Base-by-base conservation (phyloP, 2,888 invertebrate genomes). In the Drosophila hamatofila region DNA sequence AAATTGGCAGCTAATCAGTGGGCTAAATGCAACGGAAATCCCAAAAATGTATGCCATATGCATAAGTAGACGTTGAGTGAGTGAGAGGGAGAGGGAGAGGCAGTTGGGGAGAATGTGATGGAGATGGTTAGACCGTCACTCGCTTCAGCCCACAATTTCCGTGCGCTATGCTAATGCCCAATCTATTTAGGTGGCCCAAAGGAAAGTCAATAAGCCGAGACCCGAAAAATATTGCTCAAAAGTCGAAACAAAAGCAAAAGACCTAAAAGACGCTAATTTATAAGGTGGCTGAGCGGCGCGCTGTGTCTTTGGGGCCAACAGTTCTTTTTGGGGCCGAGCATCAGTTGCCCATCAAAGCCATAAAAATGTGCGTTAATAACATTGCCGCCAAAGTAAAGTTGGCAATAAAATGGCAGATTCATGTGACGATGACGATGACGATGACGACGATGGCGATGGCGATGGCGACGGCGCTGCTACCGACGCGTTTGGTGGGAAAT, bases 291-390 rank as follows among this genome's bases (percentile, higher is more conserved):
- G 65, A 30, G 49, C 7, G 25, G n/a, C 30, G 46, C 75, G 75
- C 72, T 33, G 44, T 16, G 44, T 27, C 44, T 27, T 51, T 44
- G 16, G 66, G 14, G 65, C 27, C 25, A 44, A 44, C 42, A 14
- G 42, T 39, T 58, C 27, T 39, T 58, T 33, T 39, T 48, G 61
- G 27, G 61, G 27, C 62, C 60, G 66, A 76, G 70, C 77, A 67
- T 77, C 69, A 59, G 77, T 75, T 68, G 67, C 72, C 68, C 76
- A 75, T 78, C 78, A 78, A 72, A 75, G 73, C 76, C 80, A 85
- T 90, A 85, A 89, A 89, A 90, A 83, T 83, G 85, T 87, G 88
- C 90, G 88, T 90, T 90, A 90, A 89, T 90, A 87, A 83, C 82
- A 78, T 81, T 88, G 85, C 89, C 89, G 89, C 90, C 89, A 90